These are phyloP conservation scores for Caenorhabditis panamensis DNA, from an alignment of 2,888 invertebrate genomes.

Conservation along the genomic window DNA sequence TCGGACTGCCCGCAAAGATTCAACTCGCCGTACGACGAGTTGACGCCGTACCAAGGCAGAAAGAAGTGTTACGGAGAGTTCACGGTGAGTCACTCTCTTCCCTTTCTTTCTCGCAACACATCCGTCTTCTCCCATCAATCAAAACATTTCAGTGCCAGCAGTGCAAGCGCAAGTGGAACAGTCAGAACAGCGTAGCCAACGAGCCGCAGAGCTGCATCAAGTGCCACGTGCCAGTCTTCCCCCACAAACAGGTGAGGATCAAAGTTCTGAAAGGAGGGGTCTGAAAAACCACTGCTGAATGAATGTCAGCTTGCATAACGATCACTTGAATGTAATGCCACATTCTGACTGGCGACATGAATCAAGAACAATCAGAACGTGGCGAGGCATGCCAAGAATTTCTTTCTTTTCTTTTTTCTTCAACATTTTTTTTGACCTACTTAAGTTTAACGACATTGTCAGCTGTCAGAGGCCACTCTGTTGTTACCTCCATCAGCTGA, in stretches of 20 bases:
- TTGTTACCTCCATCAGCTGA: not conserved
- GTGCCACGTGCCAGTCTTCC: slow-evolving; percentile 80
- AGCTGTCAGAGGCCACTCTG: not conserved
- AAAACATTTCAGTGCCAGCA: slow-evolving; percentile 64
- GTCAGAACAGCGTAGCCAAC: slow-evolving; percentile 80
- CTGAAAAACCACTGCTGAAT: not conserved
- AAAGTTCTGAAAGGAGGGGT: not conserved
- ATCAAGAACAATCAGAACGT: slow-evolving; percentile 18
- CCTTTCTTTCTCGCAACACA: too few relatives aligned
- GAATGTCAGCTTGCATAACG: not conserved
- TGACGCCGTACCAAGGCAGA: slow-evolving; percentile 81
- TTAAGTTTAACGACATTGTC: slow-evolving; percentile 28
- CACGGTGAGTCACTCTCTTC: slow-evolving; percentile 65
- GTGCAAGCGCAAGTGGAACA: slow-evolving; percentile 72
- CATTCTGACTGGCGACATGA: too few relatives aligned
- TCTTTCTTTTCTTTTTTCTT: not conserved
- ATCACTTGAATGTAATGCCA: not conserved
- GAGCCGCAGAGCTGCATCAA: slow-evolving; percentile 81
- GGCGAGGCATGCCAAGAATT: slow-evolving; percentile 6
- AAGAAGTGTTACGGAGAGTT: slow-evolving; percentile 81
- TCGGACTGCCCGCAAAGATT: slow-evolving; percentile 80
- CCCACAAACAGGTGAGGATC: slow-evolving; percentile 79
- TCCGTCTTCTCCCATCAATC: too few relatives aligned
- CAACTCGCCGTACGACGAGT: slow-evolving; percentile 79
- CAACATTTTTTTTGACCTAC: slow-evolving; percentile 29